These are phyloP conservation scores for Acrobasis consociella DNA, from an alignment of 2,888 invertebrate species.

Conservation along the genomic window DNA sequence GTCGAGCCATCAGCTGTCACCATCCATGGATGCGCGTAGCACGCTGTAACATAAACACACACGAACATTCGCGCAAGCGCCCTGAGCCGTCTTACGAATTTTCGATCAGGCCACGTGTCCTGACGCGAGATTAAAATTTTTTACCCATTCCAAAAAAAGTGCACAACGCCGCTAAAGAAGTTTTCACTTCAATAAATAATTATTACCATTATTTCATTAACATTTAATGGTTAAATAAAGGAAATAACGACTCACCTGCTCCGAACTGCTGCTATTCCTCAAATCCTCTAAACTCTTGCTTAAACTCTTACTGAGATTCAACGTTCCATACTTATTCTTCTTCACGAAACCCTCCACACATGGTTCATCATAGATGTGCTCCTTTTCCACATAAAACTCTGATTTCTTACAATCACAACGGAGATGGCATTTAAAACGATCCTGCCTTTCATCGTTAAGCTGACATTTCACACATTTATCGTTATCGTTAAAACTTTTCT, in stretches of 20 bases:
- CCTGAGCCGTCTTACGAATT: too few relatives aligned
- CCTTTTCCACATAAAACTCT: slow-evolving; percentile 65
- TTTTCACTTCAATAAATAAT: too few relatives aligned
- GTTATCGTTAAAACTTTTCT: slow-evolving; percentile 38
- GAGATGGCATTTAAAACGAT: slow-evolving; percentile 69
- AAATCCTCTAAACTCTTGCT: slow-evolving; percentile 66
- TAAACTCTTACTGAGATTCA: slow-evolving; percentile 43
- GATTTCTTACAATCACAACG: slow-evolving; percentile 65
- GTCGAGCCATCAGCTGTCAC: too few relatives aligned
- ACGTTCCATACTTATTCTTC: slow-evolving; percentile 53
- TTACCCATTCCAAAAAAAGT: too few relatives aligned
- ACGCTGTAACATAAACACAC: too few relatives aligned
- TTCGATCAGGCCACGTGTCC: too few relatives aligned
- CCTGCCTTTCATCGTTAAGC: slow-evolving; percentile 49
- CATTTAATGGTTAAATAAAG: not conserved
- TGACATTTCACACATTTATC: slow-evolving; percentile 57
- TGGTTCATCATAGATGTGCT: slow-evolving; percentile 86
- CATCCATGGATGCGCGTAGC: too few relatives aligned
- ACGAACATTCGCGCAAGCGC: too few relatives aligned
- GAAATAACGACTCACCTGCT: slow-evolving; percentile 48
- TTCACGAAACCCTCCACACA: slow-evolving; percentile 40
- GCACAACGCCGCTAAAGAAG: too few relatives aligned
- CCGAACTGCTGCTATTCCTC: slow-evolving; percentile 32
- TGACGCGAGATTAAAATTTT: too few relatives aligned
- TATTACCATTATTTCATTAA: too few relatives aligned